A percentile compares a stretch with the other conserved stretches of the same genome.
phyloP scores from a whole-genome alignment of 2,797 vertebrate genomes.

The Gymnodraco acuticeps region DNA sequence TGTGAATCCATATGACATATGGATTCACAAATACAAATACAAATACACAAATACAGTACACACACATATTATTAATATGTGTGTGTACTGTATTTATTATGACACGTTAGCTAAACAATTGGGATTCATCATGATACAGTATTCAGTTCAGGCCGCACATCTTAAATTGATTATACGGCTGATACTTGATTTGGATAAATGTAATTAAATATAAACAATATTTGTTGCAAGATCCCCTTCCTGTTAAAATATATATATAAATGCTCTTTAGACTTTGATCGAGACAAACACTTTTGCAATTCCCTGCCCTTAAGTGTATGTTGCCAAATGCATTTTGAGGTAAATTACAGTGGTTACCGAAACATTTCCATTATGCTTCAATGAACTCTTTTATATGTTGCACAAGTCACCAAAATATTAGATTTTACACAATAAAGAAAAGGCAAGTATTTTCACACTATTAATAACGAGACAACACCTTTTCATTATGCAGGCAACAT shows the following conservation, averaged over 20 bases:
- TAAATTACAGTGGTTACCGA: not conserved
- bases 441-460: not conserved
- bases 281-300: not conserved
- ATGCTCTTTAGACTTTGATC: not conserved
- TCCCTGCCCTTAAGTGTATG: not conserved
- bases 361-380: not conserved
- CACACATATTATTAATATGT: too few relatives aligned
- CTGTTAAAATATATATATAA: too few relatives aligned
- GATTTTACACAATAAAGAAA: not conserved
- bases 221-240: too few relatives aligned
- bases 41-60: too few relatives aligned
- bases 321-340: not conserved
- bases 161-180: conserved; percentile 14
- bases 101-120: conserved; percentile 3
- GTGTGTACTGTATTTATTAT: conserved; percentile 6
- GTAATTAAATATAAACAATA: too few relatives aligned
- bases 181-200: not conserved
- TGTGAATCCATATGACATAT: not conserved
- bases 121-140: conserved; percentile 22
- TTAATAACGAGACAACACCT: not conserved
- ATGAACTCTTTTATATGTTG: not conserved
- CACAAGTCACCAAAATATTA: not conserved
- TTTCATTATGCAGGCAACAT: not conserved
- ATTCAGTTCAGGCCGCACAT: conserved; percentile 7
- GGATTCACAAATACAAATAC: too few relatives aligned